Percentiles rank a stretch among this genome's conserved stretches.
These are phyloP conservation scores for Glossophaga mutica DNA, from an alignment of 2,797 vertebrate species.

Conservation along the genomic window DNA sequence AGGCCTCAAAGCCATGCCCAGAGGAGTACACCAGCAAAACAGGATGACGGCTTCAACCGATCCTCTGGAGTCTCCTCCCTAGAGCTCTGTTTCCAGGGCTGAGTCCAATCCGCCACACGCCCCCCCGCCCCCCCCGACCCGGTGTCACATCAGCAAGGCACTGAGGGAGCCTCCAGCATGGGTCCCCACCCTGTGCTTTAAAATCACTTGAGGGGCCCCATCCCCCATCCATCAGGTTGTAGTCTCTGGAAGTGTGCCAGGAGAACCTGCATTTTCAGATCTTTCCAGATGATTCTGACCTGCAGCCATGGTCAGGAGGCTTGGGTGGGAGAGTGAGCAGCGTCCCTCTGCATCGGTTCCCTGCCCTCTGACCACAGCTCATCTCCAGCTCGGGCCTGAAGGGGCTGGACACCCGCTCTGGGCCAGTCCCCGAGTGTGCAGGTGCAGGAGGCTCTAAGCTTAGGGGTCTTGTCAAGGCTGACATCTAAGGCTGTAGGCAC, in stretches of 20 bases:
- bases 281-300: not conserved
- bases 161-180: not conserved
- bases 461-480: not conserved
- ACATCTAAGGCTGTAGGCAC: not conserved
- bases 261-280: not conserved
- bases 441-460: not conserved
- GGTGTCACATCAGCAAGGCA: not conserved
- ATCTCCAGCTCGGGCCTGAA: not conserved
- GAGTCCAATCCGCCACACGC: too few species aligned
- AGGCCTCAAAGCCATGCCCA: too few species aligned
- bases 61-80: not conserved
- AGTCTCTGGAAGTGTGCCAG: not conserved
- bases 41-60: not conserved
- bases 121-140: too few species aligned
- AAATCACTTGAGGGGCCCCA: not conserved
- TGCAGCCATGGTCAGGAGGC: too few species aligned
- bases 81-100: not conserved
- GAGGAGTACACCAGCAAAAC: not conserved
- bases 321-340: not conserved
- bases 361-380: not conserved
- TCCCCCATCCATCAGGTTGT: accelerated
- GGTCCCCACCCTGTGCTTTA: too few species aligned
- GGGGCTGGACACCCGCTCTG: not conserved
- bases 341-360: not conserved
- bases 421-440: not conserved